phyloP scores from a whole-genome alignment of 2,888 invertebrate species.

The Tinea semifulvella region DNA sequence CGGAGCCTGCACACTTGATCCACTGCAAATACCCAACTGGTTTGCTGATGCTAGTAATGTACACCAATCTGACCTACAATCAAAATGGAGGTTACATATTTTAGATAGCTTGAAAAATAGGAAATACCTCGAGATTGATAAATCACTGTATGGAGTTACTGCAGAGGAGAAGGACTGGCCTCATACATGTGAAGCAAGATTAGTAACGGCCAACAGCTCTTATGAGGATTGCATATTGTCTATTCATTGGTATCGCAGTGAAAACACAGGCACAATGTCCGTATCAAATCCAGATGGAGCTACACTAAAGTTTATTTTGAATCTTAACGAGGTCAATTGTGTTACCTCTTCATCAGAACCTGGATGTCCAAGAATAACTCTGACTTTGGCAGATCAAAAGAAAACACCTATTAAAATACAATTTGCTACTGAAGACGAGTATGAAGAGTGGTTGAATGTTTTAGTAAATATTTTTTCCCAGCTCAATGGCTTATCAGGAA shows the following conservation, averaged over 20 bases:
- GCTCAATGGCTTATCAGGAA: slow-evolving; percentile 74
- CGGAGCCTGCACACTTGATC: slow-evolving; percentile 81
- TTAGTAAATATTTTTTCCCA: slow-evolving; percentile 80
- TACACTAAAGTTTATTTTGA: slow-evolving; percentile 75
- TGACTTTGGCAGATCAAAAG: slow-evolving; percentile 74
- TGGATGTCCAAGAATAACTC: slow-evolving; percentile 76
- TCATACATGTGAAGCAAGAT: slow-evolving; percentile 82
- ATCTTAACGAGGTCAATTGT: slow-evolving; percentile 79
- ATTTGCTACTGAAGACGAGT: slow-evolving; percentile 83
- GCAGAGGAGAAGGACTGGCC: slow-evolving; percentile 89
- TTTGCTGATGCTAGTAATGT: slow-evolving; percentile 70
- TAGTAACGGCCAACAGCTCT: slow-evolving; percentile 60
- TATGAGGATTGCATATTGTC: slow-evolving; percentile 83
- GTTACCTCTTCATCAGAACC: slow-evolving; percentile 83
- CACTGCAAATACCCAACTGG: slow-evolving; percentile 81
- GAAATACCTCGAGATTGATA: slow-evolving; percentile 54
- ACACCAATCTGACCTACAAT: slow-evolving; percentile 70
- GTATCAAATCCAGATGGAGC: slow-evolving; percentile 82
- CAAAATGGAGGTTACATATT: slow-evolving; percentile 80
- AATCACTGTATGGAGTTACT: slow-evolving; percentile 75
- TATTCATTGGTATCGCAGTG: slow-evolving; percentile 81
- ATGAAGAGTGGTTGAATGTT: slow-evolving; percentile 90
- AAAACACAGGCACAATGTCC: slow-evolving; percentile 78
- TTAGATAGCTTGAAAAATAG: slow-evolving; percentile 73
- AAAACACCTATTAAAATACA: slow-evolving; percentile 74